Evolutionary conservation across 2,888 invertebrate genomes (phyloP), one percentile per base, ranked within the genome.

Genomic region (Conistra vaccinii): DNA sequence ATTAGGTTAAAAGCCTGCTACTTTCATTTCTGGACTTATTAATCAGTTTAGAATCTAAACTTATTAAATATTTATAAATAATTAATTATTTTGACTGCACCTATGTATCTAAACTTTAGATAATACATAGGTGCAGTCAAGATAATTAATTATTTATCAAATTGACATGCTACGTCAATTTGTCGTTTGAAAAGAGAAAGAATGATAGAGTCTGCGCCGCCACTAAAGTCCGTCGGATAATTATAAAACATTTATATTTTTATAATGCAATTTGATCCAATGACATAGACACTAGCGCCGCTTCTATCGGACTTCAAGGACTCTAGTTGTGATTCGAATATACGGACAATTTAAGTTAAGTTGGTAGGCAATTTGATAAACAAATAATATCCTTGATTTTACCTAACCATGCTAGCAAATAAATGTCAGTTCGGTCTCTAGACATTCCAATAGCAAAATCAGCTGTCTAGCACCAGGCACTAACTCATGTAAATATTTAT

Each of bases 401-500:
- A n/a, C 23, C 51, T 23, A 10, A n/a, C 10, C 3, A 51, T 51
- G 51, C 51, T 51, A 51, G 23, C 51, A 51, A 23, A 51, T 23
- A 51, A n/a, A n/a, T n/a, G 3, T 51, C n/a, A n/a, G 3, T 3
- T 53, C 51, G 10, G 9, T 53, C 61, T 53, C n/a, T 26, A 80
- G 23, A 66, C 32, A 29, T 63, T 35, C 45, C 65, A 14, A 61
- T 61, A 66, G 17, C 32, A 55, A 5, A 45, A 66, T 73, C 26
- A 66, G 57, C 32, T 51, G 45, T 67, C 61, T 80, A 23, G 29
- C 39, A 48, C 45, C 39, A 20, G 55, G 48, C 61, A 65, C 72
- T 74, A 65, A 63, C 69, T 75, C 76, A 63, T 81, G 76, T 78
- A 60, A 82, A 86, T 86, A 86, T 85, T 82, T 87, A 86, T 81